Evolutionary conservation across 2,888 invertebrate species (phyloP).

Genomic region (Epinotia demarniana): DNA sequence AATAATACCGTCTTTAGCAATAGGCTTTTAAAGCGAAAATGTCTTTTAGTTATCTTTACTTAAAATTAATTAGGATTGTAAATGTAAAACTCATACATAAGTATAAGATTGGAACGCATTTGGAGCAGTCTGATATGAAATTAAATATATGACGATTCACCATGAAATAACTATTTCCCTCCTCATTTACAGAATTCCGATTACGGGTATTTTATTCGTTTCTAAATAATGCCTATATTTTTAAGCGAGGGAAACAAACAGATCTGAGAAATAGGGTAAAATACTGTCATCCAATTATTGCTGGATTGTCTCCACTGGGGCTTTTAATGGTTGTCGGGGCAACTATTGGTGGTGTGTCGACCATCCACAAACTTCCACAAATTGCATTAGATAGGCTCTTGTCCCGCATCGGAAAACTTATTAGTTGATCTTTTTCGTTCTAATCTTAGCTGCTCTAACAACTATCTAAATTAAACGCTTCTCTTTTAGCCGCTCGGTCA

Average conservation of each 20-base stretch:
- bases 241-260: neutral
- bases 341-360: no score
- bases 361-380: no score
- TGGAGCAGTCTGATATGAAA: neutral
- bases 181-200: neutral
- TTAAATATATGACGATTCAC: conserved; percentile 12
- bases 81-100: neutral
- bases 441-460: no score
- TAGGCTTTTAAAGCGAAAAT: conserved; percentile 33
- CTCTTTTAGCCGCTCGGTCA: neutral
- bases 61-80: conserved; percentile 7
- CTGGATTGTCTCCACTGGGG: neutral
- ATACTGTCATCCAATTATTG: neutral
- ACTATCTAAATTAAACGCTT: neutral
- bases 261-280: conserved; percentile 1
- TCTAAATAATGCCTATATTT: neutral
- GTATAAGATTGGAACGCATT: neutral
- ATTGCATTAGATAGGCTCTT: no score
- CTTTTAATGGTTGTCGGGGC: neutral
- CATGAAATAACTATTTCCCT: conserved; percentile 15
- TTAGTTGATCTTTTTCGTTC: no score
- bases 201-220: neutral
- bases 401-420: no score
- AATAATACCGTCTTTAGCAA: conserved; percentile 11
- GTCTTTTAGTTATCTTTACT: conserved; percentile 32